Conservation (phyloP, 2,888 invertebrate genomes). For the Dasypolia templi region DNA sequence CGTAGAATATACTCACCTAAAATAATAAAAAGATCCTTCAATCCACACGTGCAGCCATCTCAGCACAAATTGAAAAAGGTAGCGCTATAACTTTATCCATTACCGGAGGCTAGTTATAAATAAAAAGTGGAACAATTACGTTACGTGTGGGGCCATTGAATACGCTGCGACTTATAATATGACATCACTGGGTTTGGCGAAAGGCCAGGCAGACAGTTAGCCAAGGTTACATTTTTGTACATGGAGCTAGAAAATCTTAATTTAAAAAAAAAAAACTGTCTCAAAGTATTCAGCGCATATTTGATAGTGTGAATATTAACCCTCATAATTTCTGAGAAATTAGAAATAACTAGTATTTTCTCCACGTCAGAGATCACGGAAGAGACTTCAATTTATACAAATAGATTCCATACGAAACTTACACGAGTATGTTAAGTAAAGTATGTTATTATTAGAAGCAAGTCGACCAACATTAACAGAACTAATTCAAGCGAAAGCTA, state of each 20-base stretch:
- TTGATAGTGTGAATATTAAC: not conserved
- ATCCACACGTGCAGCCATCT: conserved; percentile 36
- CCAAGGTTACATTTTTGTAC: not conserved
- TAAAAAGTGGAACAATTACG: conserved; percentile 63
- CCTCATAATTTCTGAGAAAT: not conserved
- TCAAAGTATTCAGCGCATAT: not conserved
- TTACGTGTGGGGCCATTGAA: conserved; percentile 53
- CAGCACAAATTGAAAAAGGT: conserved; percentile 63
- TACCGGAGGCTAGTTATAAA: conserved; percentile 48
- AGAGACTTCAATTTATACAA: not conserved
- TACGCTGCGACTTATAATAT: conserved; percentile 59
- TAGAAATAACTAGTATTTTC: conserved; percentile 7
- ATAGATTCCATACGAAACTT: conserved; percentile 22
- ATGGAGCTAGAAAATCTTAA: not conserved
- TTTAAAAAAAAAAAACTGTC: not conserved
- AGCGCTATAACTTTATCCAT: conserved; percentile 52
- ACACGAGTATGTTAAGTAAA: conserved; percentile 27
- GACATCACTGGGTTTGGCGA: conserved; percentile 61
- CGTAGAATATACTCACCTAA: conserved; percentile 15
- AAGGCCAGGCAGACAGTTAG: conserved; percentile 51
- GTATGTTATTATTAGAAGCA: conserved; percentile 29
- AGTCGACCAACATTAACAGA: conserved; percentile 25
- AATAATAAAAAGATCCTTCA: conserved; percentile 28
- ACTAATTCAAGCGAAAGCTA: conserved; percentile 37
- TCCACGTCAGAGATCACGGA: not conserved